These are phyloP conservation scores for Saccostrea echinata DNA, from an alignment of 1,140 invertebrate genomes.

Conservation along the genomic window DNA sequence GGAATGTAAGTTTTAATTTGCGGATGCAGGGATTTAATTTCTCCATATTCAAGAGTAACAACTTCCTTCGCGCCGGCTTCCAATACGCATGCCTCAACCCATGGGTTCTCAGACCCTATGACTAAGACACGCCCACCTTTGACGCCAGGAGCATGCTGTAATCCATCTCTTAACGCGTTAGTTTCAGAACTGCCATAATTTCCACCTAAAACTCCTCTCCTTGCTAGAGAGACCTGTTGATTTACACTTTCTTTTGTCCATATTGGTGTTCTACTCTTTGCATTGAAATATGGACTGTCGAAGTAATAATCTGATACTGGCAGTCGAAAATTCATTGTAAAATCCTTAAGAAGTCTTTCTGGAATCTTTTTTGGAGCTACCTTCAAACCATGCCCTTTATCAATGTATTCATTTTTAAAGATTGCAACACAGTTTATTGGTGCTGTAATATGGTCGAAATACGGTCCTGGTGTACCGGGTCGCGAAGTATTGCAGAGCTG, in stretches of 20 bases:
- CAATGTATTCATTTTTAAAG: conserved; percentile 33
- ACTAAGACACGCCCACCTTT: conserved; percentile 19
- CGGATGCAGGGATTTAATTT: conserved; percentile 2
- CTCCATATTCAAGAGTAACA: conserved; percentile 31
- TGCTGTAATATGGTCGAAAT: no score
- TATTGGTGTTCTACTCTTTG: no score
- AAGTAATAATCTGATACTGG: no score
- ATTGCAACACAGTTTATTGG: conserved; percentile 2
- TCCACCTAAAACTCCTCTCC: no score
- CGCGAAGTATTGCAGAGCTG: no score
- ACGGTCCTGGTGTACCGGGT: no score
- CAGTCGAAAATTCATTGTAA: no score
- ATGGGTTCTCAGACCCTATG: conserved; percentile 25
- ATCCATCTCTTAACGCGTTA: not conserved
- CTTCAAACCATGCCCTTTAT: conserved; percentile 6
- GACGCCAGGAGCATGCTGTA: not conserved
- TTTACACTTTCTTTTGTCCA: no score
- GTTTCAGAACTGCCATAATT: no score
- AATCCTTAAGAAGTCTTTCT: not conserved
- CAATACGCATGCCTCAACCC: conserved; percentile 38
- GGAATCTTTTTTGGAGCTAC: conserved; percentile 18
- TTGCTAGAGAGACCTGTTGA: no score
- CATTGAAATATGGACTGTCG: no score
- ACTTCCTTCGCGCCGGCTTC: not conserved
- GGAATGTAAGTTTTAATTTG: not conserved